These are phyloP conservation scores for Orestias chungarensis DNA, from an alignment of 2,797 vertebrate genomes.

Conservation along the genomic window DNA sequence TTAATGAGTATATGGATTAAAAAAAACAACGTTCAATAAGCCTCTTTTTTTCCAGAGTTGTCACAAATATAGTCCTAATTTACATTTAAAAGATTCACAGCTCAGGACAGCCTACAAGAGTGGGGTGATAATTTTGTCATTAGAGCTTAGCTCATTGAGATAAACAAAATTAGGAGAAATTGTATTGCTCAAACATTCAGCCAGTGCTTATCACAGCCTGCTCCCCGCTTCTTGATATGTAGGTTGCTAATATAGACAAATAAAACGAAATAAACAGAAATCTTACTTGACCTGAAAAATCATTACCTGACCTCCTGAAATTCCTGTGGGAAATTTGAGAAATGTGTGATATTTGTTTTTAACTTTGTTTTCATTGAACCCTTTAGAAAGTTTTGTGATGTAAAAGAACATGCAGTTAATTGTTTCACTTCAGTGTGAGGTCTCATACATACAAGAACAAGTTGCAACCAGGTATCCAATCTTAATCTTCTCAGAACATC, in stretches of 20 bases:
- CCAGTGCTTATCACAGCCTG: neutral
- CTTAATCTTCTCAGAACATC: neutral
- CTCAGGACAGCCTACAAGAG: conserved; percentile 3
- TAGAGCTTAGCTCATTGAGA: conserved; percentile 10
- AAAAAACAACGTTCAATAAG: neutral
- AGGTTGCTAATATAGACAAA: conserved; percentile 1
- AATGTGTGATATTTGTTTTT: neutral
- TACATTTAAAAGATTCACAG: neutral
- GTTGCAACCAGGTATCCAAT: neutral
- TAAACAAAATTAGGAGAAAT: neutral
- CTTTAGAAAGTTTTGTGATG: neutral
- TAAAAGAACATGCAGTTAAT: neutral
- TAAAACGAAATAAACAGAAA: conserved; percentile 1
- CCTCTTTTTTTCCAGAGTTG: neutral
- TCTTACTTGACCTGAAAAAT: neutral
- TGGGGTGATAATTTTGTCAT: conserved; percentile 12
- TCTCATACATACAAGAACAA: too few species aligned
- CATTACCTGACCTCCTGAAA: neutral
- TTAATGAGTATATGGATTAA: too few species aligned
- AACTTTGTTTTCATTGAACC: neutral
- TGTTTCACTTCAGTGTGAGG: neutral
- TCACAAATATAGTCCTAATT: neutral
- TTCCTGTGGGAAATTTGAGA: neutral
- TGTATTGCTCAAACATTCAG: neutral
- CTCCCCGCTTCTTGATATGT: neutral